Evolutionary conservation across 1,140 invertebrate species (phyloP).

Genomic region (Hylyphantes graminicola): DNA sequence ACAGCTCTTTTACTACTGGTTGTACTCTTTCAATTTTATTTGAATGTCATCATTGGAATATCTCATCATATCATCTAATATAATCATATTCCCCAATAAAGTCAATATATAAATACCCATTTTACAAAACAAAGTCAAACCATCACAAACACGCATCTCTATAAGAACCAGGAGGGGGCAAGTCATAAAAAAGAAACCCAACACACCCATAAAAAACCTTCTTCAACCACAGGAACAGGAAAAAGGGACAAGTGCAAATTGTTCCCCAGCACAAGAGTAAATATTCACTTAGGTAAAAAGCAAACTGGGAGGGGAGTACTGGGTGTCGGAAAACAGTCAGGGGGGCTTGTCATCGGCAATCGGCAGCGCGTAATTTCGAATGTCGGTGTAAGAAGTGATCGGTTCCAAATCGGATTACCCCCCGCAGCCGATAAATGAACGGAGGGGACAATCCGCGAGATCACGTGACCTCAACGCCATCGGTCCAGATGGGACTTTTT

Average conservation of each 20-base stretch:
- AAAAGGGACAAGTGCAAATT: constrained; percentile 3
- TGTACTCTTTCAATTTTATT: no score
- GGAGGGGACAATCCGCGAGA: constrained; percentile 39
- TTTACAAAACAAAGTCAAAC: no score
- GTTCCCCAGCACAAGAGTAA: constrained; percentile 15
- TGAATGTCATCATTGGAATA: no score
- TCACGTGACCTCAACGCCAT: constrained; percentile 16
- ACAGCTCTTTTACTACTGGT: no score
- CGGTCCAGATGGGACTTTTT: constrained; percentile 51
- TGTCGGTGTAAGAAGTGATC: constrained; percentile 49
- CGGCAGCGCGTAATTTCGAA: constrained; percentile 44
- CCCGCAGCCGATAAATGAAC: constrained; percentile 30
- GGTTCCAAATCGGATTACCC: constrained; percentile 50
- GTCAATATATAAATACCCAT: no score
- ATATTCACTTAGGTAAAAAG: constrained; percentile 15
- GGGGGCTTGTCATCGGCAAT: constrained; percentile 48
- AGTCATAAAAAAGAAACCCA: no score
- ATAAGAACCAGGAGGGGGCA: no score
- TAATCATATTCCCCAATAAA: no score
- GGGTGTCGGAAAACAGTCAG: background rate
- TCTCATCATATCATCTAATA: no score
- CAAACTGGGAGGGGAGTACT: background rate
- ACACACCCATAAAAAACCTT: background rate
- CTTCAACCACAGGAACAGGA: background rate
- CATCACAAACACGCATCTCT: no score